Base-by-base conservation (phyloP, 2,888 invertebrate genomes). In the Leptinotarsa peninsularis region DNA sequence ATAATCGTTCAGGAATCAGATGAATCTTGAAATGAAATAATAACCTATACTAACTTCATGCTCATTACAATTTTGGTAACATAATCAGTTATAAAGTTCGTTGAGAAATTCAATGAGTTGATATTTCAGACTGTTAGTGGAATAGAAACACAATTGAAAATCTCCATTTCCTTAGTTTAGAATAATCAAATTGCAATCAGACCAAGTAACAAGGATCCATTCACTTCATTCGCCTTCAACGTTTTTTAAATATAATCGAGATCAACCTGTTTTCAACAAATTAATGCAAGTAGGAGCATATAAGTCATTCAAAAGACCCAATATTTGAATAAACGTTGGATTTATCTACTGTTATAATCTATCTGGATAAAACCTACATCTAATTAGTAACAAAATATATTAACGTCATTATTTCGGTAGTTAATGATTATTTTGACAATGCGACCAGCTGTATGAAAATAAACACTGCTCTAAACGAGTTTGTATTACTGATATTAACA, bases 341-440 rank as follows among this genome's bases (percentile, higher is more conserved):
- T 72, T 79, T 79, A 80, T 80, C 78, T 78, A 67, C 72, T 68
- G 56, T 76, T 73, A 71, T 66, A 75, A 78, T 77, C 79, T 81
- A 77, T 79, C 15, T 23, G 27, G 63, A 78, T 78, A 76, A 74
- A 80, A 78, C 79, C 69, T 73, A 71, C 73, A 67, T 67, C 76
- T 82, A 81, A 82, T 82, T 81, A 81, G 80, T 78, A 72, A 58
- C 76, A 80, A 80, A 81, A 79, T 79, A 81, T 78, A 80, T 80
- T 79, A 79, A 76, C 80, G 73, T 79, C 81, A 73, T 81, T 78
- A 81, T 78, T 76, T 72, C 71, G 49, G 72, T 79, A 80, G 81
- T 80, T 81, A 81, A 80, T 80, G 78, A 79, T 75, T 77, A 63
- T 43, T 33, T 71, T 76, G 78, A 75, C 76, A 80, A 77, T 77